A percentile compares a stretch with the other conserved stretches of the same genome.
Evolutionary conservation across 2,888 invertebrate species (phyloP).

Genomic region (Clistopyga incitator): DNA sequence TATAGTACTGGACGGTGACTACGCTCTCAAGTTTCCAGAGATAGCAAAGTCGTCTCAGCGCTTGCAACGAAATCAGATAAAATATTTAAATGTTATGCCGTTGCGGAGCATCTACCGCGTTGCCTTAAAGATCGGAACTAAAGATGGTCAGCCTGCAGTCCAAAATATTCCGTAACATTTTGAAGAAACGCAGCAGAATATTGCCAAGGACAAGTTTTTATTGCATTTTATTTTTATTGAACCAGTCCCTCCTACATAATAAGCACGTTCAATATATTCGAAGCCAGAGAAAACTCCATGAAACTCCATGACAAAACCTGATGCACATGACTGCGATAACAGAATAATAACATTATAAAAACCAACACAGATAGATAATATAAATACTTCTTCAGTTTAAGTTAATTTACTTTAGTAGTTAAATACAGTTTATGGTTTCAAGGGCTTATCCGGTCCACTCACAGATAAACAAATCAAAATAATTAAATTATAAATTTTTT

Average conservation of each 20-base stretch:
- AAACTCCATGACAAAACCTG: no score
- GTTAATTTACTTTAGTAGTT: no score
- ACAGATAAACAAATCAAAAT: no score
- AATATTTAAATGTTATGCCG: conserved; percentile 33
- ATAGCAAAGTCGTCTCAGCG: conserved; percentile 23
- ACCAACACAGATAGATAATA: neutral
- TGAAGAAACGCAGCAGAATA: conserved; percentile 4
- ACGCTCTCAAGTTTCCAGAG: conserved; percentile 14
- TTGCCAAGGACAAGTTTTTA: conserved; percentile 25
- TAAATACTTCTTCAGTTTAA: no score
- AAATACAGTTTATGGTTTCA: no score
- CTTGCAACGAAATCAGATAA: conserved; percentile 10
- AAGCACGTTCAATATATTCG: neutral
- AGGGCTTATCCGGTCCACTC: no score
- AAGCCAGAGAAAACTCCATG: neutral
- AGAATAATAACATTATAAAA: neutral
- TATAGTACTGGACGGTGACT: neutral
- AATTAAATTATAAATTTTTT: no score
- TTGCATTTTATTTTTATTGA: neutral
- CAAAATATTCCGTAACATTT: neutral
- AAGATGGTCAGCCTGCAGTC: conserved; percentile 6
- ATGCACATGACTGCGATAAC: neutral
- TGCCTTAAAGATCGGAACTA: neutral
- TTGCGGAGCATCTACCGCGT: neutral
- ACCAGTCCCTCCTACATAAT: neutral